Evolutionary conservation across 2,888 invertebrate species (phyloP).

Genomic region (Acanthosoma haemorrhoidale): DNA sequence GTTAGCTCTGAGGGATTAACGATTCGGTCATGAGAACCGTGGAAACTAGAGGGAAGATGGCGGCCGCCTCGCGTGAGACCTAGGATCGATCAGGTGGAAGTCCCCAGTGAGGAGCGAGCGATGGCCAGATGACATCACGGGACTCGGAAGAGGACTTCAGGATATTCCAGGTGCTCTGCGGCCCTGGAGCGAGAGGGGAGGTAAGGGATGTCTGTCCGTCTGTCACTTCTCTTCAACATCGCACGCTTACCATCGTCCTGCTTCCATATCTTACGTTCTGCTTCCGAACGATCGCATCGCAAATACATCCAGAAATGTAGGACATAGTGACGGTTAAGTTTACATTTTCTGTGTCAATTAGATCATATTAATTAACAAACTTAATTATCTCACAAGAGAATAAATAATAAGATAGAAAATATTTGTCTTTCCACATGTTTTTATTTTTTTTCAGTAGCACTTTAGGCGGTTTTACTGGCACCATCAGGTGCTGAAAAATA

Average conservation of each 20-base stretch:
- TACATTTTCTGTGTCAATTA: no score
- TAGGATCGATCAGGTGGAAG: background rate
- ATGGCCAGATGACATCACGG: background rate
- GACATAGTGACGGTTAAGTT: no score
- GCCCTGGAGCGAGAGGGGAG: conserved; percentile 14
- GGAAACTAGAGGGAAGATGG: conserved; percentile 21
- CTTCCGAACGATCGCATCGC: no score
- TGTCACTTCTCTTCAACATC: background rate
- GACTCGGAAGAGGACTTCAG: conserved; percentile 37
- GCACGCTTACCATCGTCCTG: background rate
- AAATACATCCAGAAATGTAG: no score
- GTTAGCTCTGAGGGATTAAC: background rate
- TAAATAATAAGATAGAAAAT: no score
- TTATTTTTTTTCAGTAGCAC: no score
- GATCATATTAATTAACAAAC: no score
- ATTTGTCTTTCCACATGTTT: no score
- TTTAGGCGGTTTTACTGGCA: no score
- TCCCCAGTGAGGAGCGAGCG: background rate
- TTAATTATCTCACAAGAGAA: no score
- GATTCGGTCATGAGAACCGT: background rate
- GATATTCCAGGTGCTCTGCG: conserved; percentile 37
- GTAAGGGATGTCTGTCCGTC: background rate
- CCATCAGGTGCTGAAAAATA: no score
- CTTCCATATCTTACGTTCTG: background rate
- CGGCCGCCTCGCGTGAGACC: background rate